Evolutionary conservation across 2,113 vertebrate genomes (phyloP), one percentile per base, ranked within the genome.

Genomic region (Cynocephalus volans): DNA sequence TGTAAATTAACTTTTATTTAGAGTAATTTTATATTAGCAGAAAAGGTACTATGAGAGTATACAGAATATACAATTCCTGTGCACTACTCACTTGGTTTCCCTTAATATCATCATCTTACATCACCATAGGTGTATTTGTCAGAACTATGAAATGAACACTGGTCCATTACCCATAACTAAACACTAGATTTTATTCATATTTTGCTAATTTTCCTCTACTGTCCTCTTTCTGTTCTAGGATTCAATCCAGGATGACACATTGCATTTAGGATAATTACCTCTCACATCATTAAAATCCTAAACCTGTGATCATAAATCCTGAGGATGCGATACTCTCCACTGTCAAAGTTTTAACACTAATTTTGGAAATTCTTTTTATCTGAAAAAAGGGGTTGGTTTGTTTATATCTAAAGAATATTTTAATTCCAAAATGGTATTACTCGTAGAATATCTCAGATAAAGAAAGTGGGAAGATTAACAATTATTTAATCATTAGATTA

Each of bases 211-310:
- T 72, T 4, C 41, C 8, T 14, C 23, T 31, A 8, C 9, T 31
- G 10, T n/a, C 4, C 9, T 23, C 62, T 75, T 75, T 75, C 28
- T 60, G 17, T 10, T 33, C 6, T n/a, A 23, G 0, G 3, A 41
- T 14, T 33, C n/a, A 95, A 9, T 82, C 5, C 14, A 82, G 1
- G 1, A 48, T 1, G 50, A n/a, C 6, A 14, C 19, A 70, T 24
- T 31, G 0, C 4, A 0, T 73, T 67, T 52, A 56, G 1, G 3
- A n/a, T 0, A 82, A 64, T 54, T 65, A 24, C 0, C 0, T 70
- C 92, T 64, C 36, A 84, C 83, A 41, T 69, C 14, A 31, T 81
- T 54, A 54, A 86, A 73, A 75, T 54, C 0, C 41, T 48, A 41
- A 76, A 3, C 4, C 48, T 85, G 23, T 79, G 8, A 36, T 56